Percentiles rank a stretch among this genome's conserved stretches.
Evolutionary conservation across 2,888 invertebrate genomes (phyloP).

Genomic region (Drosophila diplacantha): DNA sequence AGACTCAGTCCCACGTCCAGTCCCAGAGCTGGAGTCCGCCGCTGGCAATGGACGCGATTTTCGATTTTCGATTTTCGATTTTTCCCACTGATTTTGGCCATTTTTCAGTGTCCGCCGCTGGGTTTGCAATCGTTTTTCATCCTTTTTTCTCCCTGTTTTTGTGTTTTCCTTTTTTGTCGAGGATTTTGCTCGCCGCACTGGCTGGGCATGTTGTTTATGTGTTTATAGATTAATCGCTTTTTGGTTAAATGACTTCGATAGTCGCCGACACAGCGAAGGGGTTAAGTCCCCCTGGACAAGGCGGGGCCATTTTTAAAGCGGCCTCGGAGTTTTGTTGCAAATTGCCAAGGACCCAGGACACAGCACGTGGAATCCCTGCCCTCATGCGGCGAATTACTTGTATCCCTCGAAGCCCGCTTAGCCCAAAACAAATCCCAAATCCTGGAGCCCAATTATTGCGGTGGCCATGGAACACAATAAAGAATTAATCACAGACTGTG

Average conservation of each 20-base stretch:
- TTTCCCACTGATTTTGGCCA: slow-evolving; percentile 69
- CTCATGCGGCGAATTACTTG: slow-evolving; percentile 15
- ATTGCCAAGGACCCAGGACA: slow-evolving; percentile 27
- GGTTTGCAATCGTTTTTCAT: slow-evolving; percentile 24
- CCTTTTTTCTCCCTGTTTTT: neutral
- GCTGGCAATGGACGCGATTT: slow-evolving; percentile 24
- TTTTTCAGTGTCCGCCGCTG: slow-evolving; percentile 61
- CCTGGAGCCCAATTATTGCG: slow-evolving; percentile 27
- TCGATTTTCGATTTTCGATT: slow-evolving; percentile 66
- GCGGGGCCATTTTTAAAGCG: slow-evolving; percentile 20
- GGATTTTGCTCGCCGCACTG: slow-evolving; percentile 8
- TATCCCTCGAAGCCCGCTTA: neutral
- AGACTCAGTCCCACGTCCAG: neutral
- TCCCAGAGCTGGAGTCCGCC: slow-evolving; percentile 17
- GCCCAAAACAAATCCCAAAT: slow-evolving; percentile 10
- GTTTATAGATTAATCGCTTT: slow-evolving; percentile 76
- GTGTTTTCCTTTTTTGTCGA: slow-evolving; percentile 5
- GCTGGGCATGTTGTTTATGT: slow-evolving; percentile 74
- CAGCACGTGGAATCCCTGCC: too few species aligned
- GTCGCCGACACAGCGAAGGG: slow-evolving; percentile 23
- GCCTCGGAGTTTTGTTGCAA: slow-evolving; percentile 45
- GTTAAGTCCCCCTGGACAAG: neutral
- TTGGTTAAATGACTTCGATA: slow-evolving; percentile 76
- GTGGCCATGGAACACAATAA: slow-evolving; percentile 30
- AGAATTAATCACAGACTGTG: slow-evolving; percentile 39